A percentile compares a stretch with the other conserved stretches of the same genome.
Conservation (phyloP, 2,797 vertebrate genomes). For the Lacerta agilis region DNA sequence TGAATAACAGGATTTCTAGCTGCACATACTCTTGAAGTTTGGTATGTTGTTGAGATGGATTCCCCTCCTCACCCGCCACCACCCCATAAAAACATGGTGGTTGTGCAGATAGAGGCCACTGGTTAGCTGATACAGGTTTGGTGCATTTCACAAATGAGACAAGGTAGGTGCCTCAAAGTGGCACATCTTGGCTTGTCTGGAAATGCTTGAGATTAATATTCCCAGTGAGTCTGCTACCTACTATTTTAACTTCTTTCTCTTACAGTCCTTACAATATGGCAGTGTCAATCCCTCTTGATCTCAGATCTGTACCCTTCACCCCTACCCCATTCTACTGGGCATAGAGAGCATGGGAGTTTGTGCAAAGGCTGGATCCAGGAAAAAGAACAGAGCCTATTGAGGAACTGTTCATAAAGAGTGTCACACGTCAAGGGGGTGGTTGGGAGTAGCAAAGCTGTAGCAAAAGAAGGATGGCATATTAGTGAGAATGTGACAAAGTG, state of each 20-base stretch:
- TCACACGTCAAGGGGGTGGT: not conserved
- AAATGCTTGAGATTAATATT: constrained; percentile 14
- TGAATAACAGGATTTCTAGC: not conserved
- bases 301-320: not conserved
- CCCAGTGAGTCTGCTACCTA: constrained; percentile 55
- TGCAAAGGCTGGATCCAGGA: not conserved
- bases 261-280: constrained; percentile 43
- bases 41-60: not conserved
- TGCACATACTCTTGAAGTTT: not conserved
- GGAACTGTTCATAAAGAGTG: not conserved
- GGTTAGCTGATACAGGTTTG: not conserved
- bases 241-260: constrained; percentile 35
- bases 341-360: not conserved
- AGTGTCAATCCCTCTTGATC: constrained; percentile 31
- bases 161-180: not conserved
- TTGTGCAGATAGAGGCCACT: not conserved
- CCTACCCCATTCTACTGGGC: not conserved
- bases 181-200: not conserved
- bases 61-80: not conserved
- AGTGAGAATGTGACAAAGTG: not conserved
- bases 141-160: not conserved
- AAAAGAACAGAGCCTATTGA: not conserved
- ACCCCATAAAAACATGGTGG: not conserved
- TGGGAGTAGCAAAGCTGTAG: not conserved
- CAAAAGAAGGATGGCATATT: not conserved